Percentiles rank a stretch among this genome's conserved stretches.
Evolutionary conservation across 2,113 vertebrate genomes (phyloP).

Genomic region (Callipepla californica): DNA sequence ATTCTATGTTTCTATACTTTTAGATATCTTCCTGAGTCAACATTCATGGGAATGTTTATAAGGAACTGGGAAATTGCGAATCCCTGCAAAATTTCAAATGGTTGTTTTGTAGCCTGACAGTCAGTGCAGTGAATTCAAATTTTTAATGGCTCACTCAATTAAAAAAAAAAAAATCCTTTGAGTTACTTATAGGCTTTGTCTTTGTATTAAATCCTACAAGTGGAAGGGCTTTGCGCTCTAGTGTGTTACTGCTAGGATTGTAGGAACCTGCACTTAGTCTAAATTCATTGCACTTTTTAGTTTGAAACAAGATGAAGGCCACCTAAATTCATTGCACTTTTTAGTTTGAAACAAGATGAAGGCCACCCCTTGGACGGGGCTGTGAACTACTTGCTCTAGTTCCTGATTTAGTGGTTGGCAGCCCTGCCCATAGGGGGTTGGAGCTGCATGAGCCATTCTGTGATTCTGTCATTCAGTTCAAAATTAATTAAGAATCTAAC

Average conservation of each 20-base stretch:
- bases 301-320: neutral
- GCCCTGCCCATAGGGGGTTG: no score
- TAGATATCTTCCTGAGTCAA: neutral
- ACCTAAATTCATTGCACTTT: neutral
- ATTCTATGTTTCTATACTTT: neutral
- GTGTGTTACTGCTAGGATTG: neutral
- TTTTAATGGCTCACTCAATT: neutral
- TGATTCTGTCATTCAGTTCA: neutral
- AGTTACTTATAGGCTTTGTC: neutral
- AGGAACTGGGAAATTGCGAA: neutral
- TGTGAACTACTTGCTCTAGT: no score
- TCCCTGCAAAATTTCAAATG: neutral
- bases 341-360: neutral
- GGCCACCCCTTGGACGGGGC: neutral
- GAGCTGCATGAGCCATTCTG: no score
- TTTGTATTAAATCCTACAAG: neutral
- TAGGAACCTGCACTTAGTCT: neutral
- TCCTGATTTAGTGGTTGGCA: no score
- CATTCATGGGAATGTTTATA: neutral
- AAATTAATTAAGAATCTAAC: constrained; percentile 6
- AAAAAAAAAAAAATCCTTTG: neutral
- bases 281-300: neutral
- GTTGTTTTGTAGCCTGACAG: neutral
- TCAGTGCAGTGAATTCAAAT: neutral
- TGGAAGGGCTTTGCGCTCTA: neutral